phyloP scores from a whole-genome alignment of 1,140 invertebrate genomes.

The Lordiphosa clarofinis region DNA sequence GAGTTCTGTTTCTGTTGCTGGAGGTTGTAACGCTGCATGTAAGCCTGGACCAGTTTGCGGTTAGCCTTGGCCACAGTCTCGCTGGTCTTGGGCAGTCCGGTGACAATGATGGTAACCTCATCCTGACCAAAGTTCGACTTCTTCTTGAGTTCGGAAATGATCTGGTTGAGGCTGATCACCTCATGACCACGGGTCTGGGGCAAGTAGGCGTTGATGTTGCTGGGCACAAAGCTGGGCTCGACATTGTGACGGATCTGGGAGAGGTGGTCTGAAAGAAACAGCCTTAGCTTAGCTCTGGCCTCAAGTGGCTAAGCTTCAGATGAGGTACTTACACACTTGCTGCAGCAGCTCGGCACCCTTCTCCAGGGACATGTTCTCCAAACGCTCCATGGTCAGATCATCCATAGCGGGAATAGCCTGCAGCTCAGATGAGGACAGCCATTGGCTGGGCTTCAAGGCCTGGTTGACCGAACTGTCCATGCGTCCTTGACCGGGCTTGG shows the following conservation, averaged over 20 bases:
- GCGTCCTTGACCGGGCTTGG: conserved; percentile 28
- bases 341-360: conserved; percentile 60
- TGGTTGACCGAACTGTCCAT: conserved; percentile 47
- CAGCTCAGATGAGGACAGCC: conserved; percentile 46
- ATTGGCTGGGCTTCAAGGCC: conserved; percentile 59
- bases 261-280: conserved; percentile 54
- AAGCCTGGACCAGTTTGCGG: conserved; percentile 62
- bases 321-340: conserved; percentile 50
- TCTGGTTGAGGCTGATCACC: conserved; percentile 48
- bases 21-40: conserved; percentile 66
- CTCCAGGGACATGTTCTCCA: conserved; percentile 63
- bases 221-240: conserved; percentile 59
- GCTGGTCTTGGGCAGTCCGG: conserved; percentile 55
- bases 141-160: conserved; percentile 45
- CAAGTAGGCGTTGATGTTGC: conserved; percentile 46
- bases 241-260: conserved; percentile 58
- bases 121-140: conserved; percentile 60
- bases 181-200: conserved; percentile 49
- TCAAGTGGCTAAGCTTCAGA: too few relatives aligned
- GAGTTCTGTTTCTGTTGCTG: conserved; percentile 48
- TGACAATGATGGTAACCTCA: conserved; percentile 70
- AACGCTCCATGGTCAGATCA: conserved; percentile 53
- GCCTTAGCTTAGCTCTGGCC: too few relatives aligned
- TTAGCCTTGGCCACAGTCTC: conserved; percentile 55
- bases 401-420: conserved; percentile 53